Evolutionary conservation across 2,888 invertebrate genomes (phyloP).

Genomic region (Theodoxus fluviatilis): DNA sequence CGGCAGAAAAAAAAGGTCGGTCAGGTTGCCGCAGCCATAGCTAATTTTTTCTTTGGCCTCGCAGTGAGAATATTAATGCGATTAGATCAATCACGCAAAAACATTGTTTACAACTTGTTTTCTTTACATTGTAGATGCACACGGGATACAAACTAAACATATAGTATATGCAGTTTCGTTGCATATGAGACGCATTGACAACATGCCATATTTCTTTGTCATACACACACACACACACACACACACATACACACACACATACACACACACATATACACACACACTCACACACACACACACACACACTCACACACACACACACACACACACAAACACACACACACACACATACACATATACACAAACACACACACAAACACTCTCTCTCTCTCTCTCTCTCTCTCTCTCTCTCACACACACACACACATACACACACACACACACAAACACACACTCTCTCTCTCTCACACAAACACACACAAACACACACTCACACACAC

Average conservation of each 20-base stretch:
- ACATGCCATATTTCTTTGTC: too few relatives aligned
- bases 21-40: too few relatives aligned
- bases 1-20: too few relatives aligned
- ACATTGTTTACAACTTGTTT: too few relatives aligned
- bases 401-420: slow-evolving; percentile 17
- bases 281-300: slow-evolving; percentile 31
- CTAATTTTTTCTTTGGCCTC: too few relatives aligned
- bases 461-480: not conserved
- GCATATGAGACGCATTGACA: too few relatives aligned
- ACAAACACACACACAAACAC: slow-evolving; percentile 28
- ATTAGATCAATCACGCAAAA: too few relatives aligned
- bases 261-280: slow-evolving; percentile 31
- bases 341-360: slow-evolving; percentile 31
- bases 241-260: slow-evolving; percentile 25
- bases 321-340: slow-evolving; percentile 31
- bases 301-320: slow-evolving; percentile 30
- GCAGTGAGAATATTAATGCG: too few relatives aligned
- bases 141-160: too few relatives aligned
- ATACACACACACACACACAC: too few relatives aligned
- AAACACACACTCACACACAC: not conserved
- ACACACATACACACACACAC: slow-evolving; percentile 17
- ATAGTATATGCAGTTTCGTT: too few relatives aligned
- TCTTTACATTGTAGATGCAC: too few relatives aligned
- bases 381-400: slow-evolving; percentile 28
- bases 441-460: not conserved